Percentiles rank a stretch among this genome's conserved stretches.
phyloP scores from a whole-genome alignment of 2,113 vertebrate species.

The Azemiops feae region DNA sequence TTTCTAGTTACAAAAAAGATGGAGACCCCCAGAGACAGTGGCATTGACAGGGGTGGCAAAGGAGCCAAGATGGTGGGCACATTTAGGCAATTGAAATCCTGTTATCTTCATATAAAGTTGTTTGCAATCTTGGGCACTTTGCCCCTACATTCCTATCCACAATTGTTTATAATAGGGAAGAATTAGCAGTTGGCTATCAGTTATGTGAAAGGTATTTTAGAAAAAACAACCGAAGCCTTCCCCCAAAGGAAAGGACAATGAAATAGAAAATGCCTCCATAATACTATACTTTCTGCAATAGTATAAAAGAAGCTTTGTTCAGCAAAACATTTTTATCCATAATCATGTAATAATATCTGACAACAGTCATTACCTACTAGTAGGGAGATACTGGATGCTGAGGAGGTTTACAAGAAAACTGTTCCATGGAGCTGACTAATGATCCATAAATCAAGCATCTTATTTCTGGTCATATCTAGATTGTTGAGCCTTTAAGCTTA shows the following conservation, averaged over 20 bases:
- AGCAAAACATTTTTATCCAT: constrained; percentile 17
- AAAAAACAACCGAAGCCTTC: neutral
- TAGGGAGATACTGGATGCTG: neutral
- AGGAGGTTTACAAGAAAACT: neutral
- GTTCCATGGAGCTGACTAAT: neutral
- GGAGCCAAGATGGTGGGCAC: neutral
- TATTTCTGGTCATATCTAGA: neutral
- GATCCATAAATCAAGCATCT: neutral
- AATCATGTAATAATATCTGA: neutral
- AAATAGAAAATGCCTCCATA: constrained; percentile 2
- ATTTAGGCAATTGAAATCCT: neutral
- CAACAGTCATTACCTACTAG: neutral
- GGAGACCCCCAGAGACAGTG: neutral
- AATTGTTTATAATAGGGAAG: neutral
- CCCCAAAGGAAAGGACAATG: neutral
- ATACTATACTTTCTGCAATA: constrained; percentile 7
- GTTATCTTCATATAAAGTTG: neutral
- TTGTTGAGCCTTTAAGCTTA: neutral
- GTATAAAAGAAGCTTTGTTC: constrained; percentile 13
- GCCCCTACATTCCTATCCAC: neutral
- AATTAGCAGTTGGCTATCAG: neutral
- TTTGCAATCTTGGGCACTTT: neutral
- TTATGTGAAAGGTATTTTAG: neutral
- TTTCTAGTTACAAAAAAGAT: neutral
- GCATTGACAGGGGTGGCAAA: neutral